Evolutionary conservation across 2,113 vertebrate species (phyloP).

Genomic region (Tiliqua scincoides): DNA sequence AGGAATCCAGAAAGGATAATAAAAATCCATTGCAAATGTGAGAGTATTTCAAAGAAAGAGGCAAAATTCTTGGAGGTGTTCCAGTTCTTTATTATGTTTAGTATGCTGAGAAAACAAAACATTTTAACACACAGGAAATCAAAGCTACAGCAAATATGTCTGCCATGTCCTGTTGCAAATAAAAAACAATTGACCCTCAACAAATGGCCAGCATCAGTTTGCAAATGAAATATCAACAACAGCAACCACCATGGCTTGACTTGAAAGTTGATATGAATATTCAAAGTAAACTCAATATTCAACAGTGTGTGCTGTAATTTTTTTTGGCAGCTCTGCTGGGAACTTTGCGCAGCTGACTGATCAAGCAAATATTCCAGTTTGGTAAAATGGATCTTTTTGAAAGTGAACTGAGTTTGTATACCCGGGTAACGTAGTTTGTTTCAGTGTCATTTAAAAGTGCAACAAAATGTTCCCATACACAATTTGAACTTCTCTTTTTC

Average conservation of each 20-base stretch:
- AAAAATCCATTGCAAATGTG: background rate
- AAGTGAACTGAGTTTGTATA: background rate
- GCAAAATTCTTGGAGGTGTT: slow-evolving; percentile 4
- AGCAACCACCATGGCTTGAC: background rate
- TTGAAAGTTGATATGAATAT: background rate
- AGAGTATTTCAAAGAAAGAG: slow-evolving; percentile 8
- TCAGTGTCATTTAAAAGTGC: background rate
- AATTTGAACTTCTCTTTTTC: background rate
- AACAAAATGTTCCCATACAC: background rate
- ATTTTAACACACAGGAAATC: slow-evolving; percentile 26
- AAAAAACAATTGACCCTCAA: background rate
- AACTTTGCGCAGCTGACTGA: background rate
- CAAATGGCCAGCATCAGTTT: slow-evolving; percentile 2
- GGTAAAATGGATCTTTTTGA: background rate
- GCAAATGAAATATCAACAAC: slow-evolving; percentile 12
- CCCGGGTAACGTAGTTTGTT: background rate
- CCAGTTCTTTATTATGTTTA: slow-evolving; percentile 22
- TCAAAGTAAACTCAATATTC: background rate
- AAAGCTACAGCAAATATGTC: slow-evolving; percentile 10
- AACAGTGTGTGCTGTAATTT: background rate
- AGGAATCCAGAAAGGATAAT: background rate
- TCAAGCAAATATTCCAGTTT: background rate
- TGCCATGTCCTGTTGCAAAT: slow-evolving; percentile 4
- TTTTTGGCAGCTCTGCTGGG: background rate
- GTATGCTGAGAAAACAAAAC: slow-evolving; percentile 22